Evolutionary conservation across 2,888 invertebrate species (phyloP).

Genomic region (Gibbula magus): DNA sequence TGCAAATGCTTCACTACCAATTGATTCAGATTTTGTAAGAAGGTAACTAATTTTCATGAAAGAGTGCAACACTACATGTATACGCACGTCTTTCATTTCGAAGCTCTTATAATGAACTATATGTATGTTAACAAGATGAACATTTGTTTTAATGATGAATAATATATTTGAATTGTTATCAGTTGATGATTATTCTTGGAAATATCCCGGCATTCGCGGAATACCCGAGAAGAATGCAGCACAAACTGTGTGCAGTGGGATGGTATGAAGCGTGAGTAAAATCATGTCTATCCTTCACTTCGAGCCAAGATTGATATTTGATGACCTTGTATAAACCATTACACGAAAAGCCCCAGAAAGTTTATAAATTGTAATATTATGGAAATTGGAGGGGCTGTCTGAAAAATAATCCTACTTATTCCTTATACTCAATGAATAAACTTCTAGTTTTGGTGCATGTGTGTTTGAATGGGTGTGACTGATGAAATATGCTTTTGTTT

Average conservation of each 20-base stretch:
- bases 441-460: no score
- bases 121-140: neutral
- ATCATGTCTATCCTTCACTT: neutral
- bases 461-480: no score
- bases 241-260: slow-evolving; percentile 56
- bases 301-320: no score
- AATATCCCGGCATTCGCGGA: slow-evolving; percentile 63
- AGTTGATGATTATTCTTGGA: slow-evolving; percentile 60
- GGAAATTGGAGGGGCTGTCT: no score
- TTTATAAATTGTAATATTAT: no score
- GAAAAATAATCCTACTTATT: no score
- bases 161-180: neutral
- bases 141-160: neutral
- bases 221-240: slow-evolving; percentile 63
- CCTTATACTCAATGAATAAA: no score
- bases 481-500: no score
- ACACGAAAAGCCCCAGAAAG: neutral
- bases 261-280: slow-evolving; percentile 63
- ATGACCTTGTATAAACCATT: neutral
- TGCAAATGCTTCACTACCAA: no score
- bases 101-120: neutral
- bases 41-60: no score
- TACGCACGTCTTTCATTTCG: neutral
- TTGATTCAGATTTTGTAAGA: no score
- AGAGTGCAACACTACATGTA: no score